phyloP scores from a whole-genome alignment of 2,113 vertebrate species.

The Tachysurus fulvidraco region DNA sequence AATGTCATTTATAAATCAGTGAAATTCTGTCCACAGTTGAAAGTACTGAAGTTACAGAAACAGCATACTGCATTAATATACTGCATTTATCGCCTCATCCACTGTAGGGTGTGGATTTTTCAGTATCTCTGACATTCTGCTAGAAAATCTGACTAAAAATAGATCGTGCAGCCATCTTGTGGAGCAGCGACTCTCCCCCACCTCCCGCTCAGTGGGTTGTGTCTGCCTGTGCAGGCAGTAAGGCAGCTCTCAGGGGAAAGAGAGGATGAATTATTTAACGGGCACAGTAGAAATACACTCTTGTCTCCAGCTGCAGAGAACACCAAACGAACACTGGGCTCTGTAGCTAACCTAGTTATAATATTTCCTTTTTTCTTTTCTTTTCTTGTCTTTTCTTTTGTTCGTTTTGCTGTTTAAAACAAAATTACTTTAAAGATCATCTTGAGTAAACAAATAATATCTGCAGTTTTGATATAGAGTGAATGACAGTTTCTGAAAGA shows the following conservation, averaged over 20 bases:
- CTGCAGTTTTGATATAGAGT: background rate
- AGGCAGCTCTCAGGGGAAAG: conserved; percentile 64
- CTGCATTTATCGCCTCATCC: background rate
- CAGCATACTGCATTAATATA: background rate
- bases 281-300: conserved; percentile 60
- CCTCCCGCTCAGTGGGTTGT: conserved; percentile 65
- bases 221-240: conserved; percentile 61
- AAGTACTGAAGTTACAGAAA: background rate
- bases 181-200: conserved; percentile 38
- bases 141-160: conserved; percentile 50
- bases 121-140: conserved; percentile 38
- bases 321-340: background rate
- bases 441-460: background rate
- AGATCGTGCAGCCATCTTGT: conserved; percentile 53
- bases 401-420: too few species aligned
- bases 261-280: conserved; percentile 77
- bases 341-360: conserved; percentile 12
- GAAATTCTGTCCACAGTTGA: background rate
- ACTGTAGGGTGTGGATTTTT: conserved; percentile 18
- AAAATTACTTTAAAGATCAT: background rate
- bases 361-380: background rate
- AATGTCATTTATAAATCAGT: background rate
- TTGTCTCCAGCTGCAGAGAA: conserved; percentile 37
- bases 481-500: too few species aligned
- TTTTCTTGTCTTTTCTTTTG: background rate